phyloP scores from a whole-genome alignment of 2,113 vertebrate genomes.

The Ginglymostoma cirratum region DNA sequence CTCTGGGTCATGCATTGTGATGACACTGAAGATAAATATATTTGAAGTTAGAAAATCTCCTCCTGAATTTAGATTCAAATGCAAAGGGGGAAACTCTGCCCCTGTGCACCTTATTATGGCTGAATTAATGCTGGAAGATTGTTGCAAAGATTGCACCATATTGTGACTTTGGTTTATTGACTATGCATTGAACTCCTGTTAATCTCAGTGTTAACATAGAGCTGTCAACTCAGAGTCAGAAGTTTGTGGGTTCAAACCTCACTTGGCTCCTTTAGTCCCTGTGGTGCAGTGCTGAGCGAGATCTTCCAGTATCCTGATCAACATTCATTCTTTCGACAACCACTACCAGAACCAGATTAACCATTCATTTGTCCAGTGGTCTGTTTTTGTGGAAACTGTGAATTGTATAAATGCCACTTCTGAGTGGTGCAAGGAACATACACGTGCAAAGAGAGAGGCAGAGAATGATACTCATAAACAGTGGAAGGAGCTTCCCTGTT shows the following conservation, averaged over 20 bases:
- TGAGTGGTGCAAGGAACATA: too few relatives aligned
- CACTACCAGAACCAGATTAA: background rate
- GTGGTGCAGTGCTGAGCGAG: background rate
- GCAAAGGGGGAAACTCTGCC: background rate
- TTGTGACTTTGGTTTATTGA: background rate
- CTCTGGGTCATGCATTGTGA: background rate
- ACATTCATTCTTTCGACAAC: background rate
- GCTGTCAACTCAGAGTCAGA: background rate
- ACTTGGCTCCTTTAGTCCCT: background rate
- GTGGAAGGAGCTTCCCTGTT: too few relatives aligned
- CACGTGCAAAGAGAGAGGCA: too few relatives aligned
- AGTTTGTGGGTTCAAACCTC: background rate
- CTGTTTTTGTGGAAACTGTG: background rate
- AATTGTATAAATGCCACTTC: too few relatives aligned
- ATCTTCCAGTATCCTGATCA: background rate
- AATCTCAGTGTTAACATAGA: background rate
- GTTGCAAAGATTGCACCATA: background rate
- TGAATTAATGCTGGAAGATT: background rate
- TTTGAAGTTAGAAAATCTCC: background rate
- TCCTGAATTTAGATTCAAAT: background rate
- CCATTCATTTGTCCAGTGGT: background rate
- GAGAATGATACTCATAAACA: too few relatives aligned
- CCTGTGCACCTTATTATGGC: background rate
- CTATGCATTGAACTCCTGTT: background rate
- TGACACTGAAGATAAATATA: background rate